Conservation (phyloP, 2,797 vertebrate genomes). For the Adrianichthys oophorus region DNA sequence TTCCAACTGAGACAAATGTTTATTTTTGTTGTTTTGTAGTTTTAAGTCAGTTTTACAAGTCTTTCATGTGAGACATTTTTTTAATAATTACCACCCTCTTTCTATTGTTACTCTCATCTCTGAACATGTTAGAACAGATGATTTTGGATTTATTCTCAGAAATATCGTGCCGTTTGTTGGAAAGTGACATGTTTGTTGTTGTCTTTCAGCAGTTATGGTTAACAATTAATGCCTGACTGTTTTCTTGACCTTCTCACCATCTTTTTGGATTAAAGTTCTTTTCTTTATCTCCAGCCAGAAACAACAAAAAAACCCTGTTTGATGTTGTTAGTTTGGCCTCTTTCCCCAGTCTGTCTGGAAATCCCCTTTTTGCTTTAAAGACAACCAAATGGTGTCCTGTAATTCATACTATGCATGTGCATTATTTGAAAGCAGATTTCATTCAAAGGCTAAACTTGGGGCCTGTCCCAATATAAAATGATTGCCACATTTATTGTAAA, state of each 20-base stretch:
- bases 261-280: conserved; percentile 39
- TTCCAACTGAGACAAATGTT: no score
- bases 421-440: conserved; percentile 69
- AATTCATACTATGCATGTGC: conserved; percentile 58
- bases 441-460: conserved; percentile 64
- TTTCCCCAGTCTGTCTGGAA: conserved; percentile 64
- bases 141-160: no score
- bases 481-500: conserved; percentile 42
- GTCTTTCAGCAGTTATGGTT: conserved; percentile 9
- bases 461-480: conserved; percentile 61
- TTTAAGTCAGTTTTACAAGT: no score
- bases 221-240: conserved; percentile 11
- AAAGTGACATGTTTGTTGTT: background rate
- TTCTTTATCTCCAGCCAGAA: conserved; percentile 51
- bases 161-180: no score
- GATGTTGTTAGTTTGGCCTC: conserved; percentile 61
- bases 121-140: no score
- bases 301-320: conserved; percentile 56
- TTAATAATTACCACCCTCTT: no score
- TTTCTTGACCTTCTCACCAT: conserved; percentile 48
- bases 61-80: no score
- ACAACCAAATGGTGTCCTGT: conserved; percentile 70
- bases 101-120: no score
- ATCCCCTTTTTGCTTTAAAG: conserved; percentile 67
- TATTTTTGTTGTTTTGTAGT: no score